Evolutionary conservation across 2,797 vertebrate genomes (phyloP).

Genomic region (Oreochromis grahami): DNA sequence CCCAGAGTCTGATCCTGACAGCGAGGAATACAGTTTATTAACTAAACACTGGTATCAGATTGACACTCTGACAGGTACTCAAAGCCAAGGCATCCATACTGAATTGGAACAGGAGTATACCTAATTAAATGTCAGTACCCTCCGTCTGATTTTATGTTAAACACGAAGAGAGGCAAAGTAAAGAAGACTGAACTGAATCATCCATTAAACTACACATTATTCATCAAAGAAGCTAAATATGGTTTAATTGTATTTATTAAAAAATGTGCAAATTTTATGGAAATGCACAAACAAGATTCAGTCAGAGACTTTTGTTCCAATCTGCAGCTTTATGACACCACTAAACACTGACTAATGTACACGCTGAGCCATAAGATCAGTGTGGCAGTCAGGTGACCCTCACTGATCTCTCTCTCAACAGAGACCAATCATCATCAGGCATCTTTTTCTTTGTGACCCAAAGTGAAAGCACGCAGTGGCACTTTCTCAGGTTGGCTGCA

Average conservation of each 20-base stretch:
- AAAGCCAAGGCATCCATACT: neutral
- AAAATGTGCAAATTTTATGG: neutral
- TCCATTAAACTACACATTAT: neutral
- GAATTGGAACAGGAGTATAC: neutral
- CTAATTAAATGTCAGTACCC: neutral
- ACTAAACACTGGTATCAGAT: neutral
- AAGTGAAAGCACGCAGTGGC: neutral
- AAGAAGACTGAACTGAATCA: neutral
- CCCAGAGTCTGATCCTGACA: neutral
- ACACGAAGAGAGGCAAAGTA: neutral
- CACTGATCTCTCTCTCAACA: neutral
- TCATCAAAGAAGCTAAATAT: neutral
- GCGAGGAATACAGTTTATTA: neutral
- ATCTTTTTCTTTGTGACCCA: neutral
- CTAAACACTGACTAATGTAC: neutral
- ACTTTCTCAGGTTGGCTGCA: conserved; percentile 18
- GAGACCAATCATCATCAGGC: neutral
- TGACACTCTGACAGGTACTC: neutral
- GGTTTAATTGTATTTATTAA: neutral
- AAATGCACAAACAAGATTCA: neutral
- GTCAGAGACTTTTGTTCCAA: neutral
- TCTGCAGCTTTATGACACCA: neutral
- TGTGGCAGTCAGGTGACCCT: neutral
- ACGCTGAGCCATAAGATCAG: neutral
- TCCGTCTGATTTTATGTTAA: neutral